Percentiles rank a stretch among this genome's conserved stretches.
phyloP scores from a whole-genome alignment of 2,888 invertebrate species.

The Diadegma fenestrale region DNA sequence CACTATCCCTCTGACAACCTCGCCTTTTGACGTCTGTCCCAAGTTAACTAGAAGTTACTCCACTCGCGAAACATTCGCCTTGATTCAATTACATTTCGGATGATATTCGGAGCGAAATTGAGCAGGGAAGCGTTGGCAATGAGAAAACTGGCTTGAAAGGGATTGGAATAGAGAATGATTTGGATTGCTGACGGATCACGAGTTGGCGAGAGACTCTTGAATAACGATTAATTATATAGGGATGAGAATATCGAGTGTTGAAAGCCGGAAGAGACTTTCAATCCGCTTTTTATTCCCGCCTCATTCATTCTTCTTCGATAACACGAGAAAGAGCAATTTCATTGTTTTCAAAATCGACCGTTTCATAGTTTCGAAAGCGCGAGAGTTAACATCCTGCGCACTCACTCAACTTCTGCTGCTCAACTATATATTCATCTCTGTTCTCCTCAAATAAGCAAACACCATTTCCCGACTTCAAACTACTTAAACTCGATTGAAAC shows the following conservation, averaged over 20 bases:
- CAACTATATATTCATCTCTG: neutral
- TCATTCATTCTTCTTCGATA: neutral
- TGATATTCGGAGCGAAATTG: constrained; percentile 29
- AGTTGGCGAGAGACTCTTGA: constrained; percentile 11
- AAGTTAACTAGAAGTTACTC: constrained; percentile 43
- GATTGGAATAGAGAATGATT: constrained; percentile 24
- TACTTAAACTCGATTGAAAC: neutral
- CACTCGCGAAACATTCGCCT: constrained; percentile 36
- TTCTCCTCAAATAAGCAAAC: neutral
- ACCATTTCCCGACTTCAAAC: neutral
- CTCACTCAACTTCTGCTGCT: neutral
- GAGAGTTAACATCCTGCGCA: neutral
- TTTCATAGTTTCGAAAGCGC: neutral
- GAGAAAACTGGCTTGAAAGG: neutral
- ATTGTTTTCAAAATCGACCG: neutral
- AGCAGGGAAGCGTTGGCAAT: neutral
- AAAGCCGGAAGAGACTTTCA: neutral
- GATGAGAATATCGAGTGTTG: neutral
- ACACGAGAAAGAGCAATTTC: neutral
- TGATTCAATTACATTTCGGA: constrained; percentile 29
- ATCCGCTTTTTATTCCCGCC: neutral
- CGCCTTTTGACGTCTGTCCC: constrained; percentile 23
- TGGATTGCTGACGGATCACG: constrained; percentile 17
- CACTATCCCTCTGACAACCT: neutral
- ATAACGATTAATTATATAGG: neutral